Evolutionary conservation across 2,113 vertebrate species (phyloP), one percentile per base, ranked within the genome.

Genomic region (Polypterus bichir): DNA sequence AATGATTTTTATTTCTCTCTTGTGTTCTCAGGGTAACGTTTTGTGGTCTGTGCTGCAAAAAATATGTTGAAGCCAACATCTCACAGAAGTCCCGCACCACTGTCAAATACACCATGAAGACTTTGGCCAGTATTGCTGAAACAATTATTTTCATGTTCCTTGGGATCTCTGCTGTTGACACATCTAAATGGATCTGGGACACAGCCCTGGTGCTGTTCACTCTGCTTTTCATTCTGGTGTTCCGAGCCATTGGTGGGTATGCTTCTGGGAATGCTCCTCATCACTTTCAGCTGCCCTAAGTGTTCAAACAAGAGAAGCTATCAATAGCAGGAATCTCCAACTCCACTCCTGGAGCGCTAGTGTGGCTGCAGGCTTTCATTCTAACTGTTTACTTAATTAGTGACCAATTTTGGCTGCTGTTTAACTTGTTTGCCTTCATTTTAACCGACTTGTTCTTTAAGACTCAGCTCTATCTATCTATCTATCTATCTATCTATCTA

Each of bases 51-150:
- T 92, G 95, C 60, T 94, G 92, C 74, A 98, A 97, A 72, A 97
- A 97, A 66, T 97, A 97, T 0, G 95, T 98, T 74, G 95, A 98
- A 77, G 95, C 95, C 70, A 98, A 98, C 77, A 97, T 98, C 64
- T 97, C 95, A 58, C 93, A 94, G 81, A 98, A 98, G 69, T 98
- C 95, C 49, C 90, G 94, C 63, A 98, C 94, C 44, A 89, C 95
- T 0, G 92, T 98, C 66, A 98, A 98, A 68, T 98, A 98, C 73
- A 97, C 94, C 7, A 97, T 97, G 95, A 98, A 98, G 83, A 98
- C 92, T 0, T 77, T 98, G 69, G 92, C 93, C 64, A 95, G 94
- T 85, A 93, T 93, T 3, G 92, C 93, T 0, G 95, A 98, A 75
- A 98, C 95, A 54, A 86, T 98, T 78, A 98, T 98, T 79, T 98